A percentile compares a stretch with the other conserved stretches of the same genome.
phyloP scores from a whole-genome alignment of 2,797 vertebrate genomes.

The Neosilurus hyrtlii region DNA sequence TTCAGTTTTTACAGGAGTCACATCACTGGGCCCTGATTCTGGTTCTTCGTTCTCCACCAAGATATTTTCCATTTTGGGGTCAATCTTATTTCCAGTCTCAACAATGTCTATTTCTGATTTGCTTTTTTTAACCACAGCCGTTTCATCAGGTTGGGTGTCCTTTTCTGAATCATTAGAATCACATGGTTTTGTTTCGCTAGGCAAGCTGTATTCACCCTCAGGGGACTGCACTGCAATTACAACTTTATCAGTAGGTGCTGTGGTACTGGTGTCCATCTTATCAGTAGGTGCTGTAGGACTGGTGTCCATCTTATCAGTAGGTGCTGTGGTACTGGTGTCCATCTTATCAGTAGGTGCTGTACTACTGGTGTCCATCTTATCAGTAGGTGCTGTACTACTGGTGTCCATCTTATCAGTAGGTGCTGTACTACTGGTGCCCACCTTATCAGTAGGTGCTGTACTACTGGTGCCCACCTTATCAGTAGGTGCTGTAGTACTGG shows the following conservation, averaged over 20 bases:
- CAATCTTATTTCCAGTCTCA: background rate
- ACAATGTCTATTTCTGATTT: background rate
- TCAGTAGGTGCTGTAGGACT: background rate
- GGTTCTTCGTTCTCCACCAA: background rate
- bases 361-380: no score
- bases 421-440: no score
- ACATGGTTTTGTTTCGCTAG: background rate
- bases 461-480: no score
- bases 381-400: no score
- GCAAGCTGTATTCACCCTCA: background rate
- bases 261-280: background rate
- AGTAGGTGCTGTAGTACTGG: no score
- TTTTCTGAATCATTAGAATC: background rate
- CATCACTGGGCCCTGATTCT: background rate
- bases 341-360: no score
- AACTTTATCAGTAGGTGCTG: background rate
- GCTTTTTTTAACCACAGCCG: background rate
- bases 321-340: no score
- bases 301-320: no score
- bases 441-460: no score
- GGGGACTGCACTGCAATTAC: background rate
- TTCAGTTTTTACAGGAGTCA: background rate
- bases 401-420: no score
- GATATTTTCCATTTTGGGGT: constrained; percentile 10
- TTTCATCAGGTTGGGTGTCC: background rate